phyloP scores from a whole-genome alignment of 1,140 invertebrate species.

The Drosophila melanica region DNA sequence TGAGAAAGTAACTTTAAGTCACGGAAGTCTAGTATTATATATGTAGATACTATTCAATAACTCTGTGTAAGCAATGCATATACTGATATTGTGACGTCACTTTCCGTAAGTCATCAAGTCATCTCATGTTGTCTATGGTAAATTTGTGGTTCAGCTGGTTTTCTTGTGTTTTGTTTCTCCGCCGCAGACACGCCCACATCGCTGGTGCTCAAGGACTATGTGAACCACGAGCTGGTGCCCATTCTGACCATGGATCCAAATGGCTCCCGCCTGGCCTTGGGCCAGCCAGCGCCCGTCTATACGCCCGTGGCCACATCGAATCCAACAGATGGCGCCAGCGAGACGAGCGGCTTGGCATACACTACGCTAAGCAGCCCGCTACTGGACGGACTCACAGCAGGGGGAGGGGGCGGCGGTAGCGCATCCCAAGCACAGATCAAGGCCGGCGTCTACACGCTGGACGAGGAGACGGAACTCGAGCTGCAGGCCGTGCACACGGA shows the following conservation, averaged over 20 bases:
- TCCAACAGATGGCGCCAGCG: slow-evolving; percentile 32
- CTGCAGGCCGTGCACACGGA: slow-evolving; percentile 84
- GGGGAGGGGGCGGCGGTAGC: slow-evolving; percentile 8
- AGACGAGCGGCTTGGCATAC: slow-evolving; percentile 34
- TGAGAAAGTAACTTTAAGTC: no score
- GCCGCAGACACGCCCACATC: slow-evolving; percentile 86
- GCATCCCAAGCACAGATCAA: slow-evolving; percentile 9
- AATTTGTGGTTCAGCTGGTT: neutral
- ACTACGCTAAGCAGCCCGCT: slow-evolving; percentile 60
- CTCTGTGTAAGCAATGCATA: no score
- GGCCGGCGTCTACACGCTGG: slow-evolving; percentile 87
- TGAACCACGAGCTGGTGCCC: slow-evolving; percentile 82
- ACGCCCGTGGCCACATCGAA: slow-evolving; percentile 30
- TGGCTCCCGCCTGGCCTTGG: slow-evolving; percentile 34
- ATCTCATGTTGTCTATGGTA: no score
- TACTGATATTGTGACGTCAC: no score
- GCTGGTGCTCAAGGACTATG: slow-evolving; percentile 84
- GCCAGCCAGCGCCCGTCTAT: slow-evolving; percentile 28
- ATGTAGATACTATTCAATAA: no score
- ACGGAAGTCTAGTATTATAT: no score
- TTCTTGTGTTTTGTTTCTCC: slow-evolving; percentile 42
- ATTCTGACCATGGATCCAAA: slow-evolving; percentile 83
- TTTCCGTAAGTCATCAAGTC: no score
- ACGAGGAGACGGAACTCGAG: slow-evolving; percentile 87
- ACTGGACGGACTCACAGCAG: slow-evolving; percentile 63